These are phyloP conservation scores for Oscheius sp. DNA, from an alignment of 2,888 invertebrate species.

Conservation along the genomic window DNA sequence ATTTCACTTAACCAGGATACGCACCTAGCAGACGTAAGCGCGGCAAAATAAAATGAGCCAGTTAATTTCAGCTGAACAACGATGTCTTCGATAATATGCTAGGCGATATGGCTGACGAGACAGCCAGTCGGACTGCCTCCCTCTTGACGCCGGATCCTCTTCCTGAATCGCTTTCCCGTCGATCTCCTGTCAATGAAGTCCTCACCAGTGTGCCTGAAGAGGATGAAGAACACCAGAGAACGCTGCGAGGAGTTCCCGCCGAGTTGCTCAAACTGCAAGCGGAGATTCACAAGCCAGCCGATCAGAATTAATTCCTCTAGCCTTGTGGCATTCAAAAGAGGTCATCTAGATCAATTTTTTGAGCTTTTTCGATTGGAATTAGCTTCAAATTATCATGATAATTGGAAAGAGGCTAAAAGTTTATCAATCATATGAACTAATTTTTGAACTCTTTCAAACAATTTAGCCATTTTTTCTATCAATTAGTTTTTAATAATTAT, in stretches of 20 bases:
- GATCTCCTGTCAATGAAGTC: conserved; percentile 38
- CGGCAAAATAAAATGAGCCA: neutral
- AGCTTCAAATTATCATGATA: too few relatives aligned
- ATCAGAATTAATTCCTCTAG: neutral
- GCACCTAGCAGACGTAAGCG: neutral
- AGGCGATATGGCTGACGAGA: conserved; percentile 40
- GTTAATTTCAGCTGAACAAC: conserved; percentile 15
- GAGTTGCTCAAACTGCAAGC: conserved; percentile 40
- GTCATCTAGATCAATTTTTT: too few relatives aligned
- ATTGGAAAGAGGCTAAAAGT: too few relatives aligned
- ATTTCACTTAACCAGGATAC: conserved; percentile 19
- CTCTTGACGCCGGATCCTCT: conserved; percentile 22
- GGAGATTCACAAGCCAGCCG: conserved; percentile 8
- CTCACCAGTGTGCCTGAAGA: conserved; percentile 47
- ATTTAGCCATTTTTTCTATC: too few relatives aligned
- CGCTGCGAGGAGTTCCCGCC: conserved; percentile 22
- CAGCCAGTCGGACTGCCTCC: conserved; percentile 1
- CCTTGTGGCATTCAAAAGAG: too few relatives aligned
- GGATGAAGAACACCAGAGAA: conserved; percentile 49
- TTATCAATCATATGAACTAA: too few relatives aligned
- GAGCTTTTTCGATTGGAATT: too few relatives aligned
- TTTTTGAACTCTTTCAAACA: too few relatives aligned
- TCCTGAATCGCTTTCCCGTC: conserved; percentile 20
- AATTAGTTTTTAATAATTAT: too few relatives aligned
- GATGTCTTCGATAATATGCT: conserved; percentile 38